phyloP scores from a whole-genome alignment of 2,113 vertebrate genomes.

The Melierax canorus region DNA sequence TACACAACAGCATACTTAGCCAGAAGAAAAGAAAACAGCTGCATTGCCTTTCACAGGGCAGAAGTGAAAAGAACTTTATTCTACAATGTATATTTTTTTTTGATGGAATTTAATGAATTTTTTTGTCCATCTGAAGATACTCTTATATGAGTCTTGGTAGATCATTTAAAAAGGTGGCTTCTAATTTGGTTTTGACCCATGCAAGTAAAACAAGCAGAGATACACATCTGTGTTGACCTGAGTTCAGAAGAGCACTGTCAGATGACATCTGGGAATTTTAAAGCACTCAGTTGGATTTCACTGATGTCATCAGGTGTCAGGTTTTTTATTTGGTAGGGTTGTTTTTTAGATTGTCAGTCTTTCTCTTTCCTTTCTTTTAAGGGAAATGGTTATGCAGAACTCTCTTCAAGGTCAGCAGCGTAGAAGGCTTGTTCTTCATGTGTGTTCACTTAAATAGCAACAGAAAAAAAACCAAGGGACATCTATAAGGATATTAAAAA shows the following conservation, averaged over 20 bases:
- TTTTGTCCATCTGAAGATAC: not conserved
- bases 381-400: not conserved
- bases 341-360: not conserved
- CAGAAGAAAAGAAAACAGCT: not conserved
- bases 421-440: not conserved
- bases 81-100: not conserved
- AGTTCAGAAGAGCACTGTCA: not conserved
- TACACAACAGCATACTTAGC: not conserved
- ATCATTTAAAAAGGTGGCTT: not conserved
- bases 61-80: not conserved
- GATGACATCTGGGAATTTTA: not conserved
- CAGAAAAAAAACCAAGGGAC: not conserved
- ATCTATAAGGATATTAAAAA: not conserved
- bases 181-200: not conserved
- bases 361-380: not conserved
- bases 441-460: not conserved
- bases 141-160: not conserved
- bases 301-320: not conserved
- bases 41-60: not conserved
- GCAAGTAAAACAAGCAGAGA: not conserved
- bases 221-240: accelerated
- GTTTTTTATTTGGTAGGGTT: not conserved
- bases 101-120: not conserved
- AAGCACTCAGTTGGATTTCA: not conserved
- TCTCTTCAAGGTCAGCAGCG: not conserved